Base-by-base conservation (phyloP, 1,140 invertebrate species). In the Parasteatoda tepidariorum region DNA sequence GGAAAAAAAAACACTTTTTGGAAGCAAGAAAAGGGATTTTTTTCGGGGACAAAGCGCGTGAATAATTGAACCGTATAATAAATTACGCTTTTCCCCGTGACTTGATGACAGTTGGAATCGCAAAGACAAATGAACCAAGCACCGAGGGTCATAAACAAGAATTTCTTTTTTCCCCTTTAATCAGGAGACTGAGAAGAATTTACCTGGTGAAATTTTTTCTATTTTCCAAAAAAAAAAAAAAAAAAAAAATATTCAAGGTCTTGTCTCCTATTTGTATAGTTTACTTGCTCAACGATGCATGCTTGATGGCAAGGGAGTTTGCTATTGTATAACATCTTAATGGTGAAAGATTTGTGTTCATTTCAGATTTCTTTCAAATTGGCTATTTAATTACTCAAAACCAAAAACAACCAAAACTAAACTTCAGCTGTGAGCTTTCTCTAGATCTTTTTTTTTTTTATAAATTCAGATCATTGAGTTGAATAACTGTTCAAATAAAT, bases 121-220 rank as follows among this genome's bases (percentile, higher is more conserved):
- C 67, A 70, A 70, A 82, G 67, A 82, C 78, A 82, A 82, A 82
- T 82, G 78, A 82, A 82, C 78, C 30, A 82, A 61, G 34, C 67
- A 82, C 71, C 55, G 78, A 61, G 78, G 62, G 62, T 78, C 75
- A 78, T 78, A 67, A 78, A 78, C 62, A 66, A 76, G 59, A 64
- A 41, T 78, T 67, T 78, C 62, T 67, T 38, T 26, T 59, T 26
- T 59, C n/a, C 15, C 68, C 41, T 48, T 48, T 48, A 48, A 61
- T 61, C 34, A 55, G 38, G 41, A 28, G 38, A 13, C 55, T 78
- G 30, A 34, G 7, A 26, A 57, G 48, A 66, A 78, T 61, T 55
- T 67, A 67, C 34, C 61, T 48, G 41, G n/a, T 55, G 61, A 26
- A 24, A 33, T 13, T 48, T 66, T 24, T 57, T 15, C 22, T n/a